Evolutionary conservation across 2,888 invertebrate species (phyloP).

Genomic region (Coleophora deauratella): DNA sequence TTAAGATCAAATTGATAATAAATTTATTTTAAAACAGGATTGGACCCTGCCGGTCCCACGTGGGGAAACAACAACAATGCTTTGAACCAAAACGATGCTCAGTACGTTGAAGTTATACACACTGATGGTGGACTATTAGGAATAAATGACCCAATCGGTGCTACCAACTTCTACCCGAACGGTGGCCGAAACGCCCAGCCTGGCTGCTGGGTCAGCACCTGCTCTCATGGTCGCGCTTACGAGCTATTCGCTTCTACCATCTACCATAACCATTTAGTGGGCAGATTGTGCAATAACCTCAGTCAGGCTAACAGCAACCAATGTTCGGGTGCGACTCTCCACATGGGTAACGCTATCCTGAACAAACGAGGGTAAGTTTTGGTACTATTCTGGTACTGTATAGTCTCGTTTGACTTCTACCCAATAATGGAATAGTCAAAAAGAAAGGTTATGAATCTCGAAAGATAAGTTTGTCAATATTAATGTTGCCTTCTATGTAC

Average conservation of each 20-base stretch:
- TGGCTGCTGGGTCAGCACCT: conserved; percentile 20
- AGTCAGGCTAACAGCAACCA: conserved; percentile 18
- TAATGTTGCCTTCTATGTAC: too few relatives aligned
- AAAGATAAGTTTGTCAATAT: too few relatives aligned
- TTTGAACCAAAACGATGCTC: conserved; percentile 22
- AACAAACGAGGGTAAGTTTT: conserved; percentile 15
- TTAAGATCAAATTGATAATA: too few relatives aligned
- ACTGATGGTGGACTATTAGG: conserved; percentile 34
- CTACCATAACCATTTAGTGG: conserved; percentile 20
- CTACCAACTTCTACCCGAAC: conserved; percentile 37
- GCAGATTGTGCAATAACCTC: conserved; percentile 22
- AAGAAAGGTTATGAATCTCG: too few relatives aligned
- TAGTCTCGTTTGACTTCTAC: too few relatives aligned
- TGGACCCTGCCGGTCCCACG: conserved; percentile 21
- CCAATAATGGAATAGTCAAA: too few relatives aligned
- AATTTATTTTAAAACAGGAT: not conserved
- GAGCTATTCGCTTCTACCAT: conserved; percentile 22
- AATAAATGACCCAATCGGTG: conserved; percentile 27
- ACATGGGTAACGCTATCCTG: conserved; percentile 27
- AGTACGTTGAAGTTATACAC: conserved; percentile 36
- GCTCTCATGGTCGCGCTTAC: conserved; percentile 7
- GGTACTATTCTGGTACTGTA: too few relatives aligned
- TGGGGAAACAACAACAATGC: conserved; percentile 28
- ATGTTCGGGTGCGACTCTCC: conserved; percentile 20
- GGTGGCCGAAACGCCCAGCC: conserved; percentile 30